Evolutionary conservation across 2,797 vertebrate genomes (phyloP).

Genomic region (Cyclura pinguis): DNA sequence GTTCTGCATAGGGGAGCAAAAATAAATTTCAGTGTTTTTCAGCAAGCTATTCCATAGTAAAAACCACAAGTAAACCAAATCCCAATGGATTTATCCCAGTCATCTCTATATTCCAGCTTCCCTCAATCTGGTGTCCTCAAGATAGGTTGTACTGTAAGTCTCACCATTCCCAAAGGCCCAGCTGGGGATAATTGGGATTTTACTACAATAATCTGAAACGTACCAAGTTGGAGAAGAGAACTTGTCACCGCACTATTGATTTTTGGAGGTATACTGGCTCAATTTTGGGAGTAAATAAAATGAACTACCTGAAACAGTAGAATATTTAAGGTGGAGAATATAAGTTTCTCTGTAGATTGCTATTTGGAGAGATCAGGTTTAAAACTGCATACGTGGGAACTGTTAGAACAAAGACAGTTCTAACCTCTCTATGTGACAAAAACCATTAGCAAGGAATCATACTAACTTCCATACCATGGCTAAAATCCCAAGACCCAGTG

Average conservation of each 20-base stretch:
- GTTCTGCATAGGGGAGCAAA: slow-evolving; percentile 42
- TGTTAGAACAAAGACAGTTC: not conserved
- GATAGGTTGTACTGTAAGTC: not conserved
- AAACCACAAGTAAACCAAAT: slow-evolving; percentile 54
- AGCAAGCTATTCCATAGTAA: slow-evolving; percentile 59
- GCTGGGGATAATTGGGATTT: not conserved
- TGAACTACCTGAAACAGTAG: not conserved
- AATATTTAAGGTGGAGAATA: not conserved
- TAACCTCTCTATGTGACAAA: not conserved
- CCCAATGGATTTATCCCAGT: slow-evolving; percentile 34
- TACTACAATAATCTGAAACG: not conserved
- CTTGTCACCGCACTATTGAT: not conserved
- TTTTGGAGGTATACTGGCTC: not conserved
- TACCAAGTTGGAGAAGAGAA: not conserved
- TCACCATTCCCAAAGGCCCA: not conserved
- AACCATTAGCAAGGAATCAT: not conserved
- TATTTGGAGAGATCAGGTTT: not conserved
- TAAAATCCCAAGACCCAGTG: too few relatives aligned
- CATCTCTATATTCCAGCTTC: slow-evolving; percentile 18
- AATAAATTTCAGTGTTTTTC: slow-evolving; percentile 52
- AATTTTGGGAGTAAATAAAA: not conserved
- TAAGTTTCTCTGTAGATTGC: not conserved
- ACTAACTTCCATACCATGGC: not conserved
- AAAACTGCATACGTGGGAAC: not conserved
- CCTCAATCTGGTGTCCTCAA: not conserved